phyloP scores from a whole-genome alignment of 2,888 invertebrate species.

The Trachelus troglodyta region DNA sequence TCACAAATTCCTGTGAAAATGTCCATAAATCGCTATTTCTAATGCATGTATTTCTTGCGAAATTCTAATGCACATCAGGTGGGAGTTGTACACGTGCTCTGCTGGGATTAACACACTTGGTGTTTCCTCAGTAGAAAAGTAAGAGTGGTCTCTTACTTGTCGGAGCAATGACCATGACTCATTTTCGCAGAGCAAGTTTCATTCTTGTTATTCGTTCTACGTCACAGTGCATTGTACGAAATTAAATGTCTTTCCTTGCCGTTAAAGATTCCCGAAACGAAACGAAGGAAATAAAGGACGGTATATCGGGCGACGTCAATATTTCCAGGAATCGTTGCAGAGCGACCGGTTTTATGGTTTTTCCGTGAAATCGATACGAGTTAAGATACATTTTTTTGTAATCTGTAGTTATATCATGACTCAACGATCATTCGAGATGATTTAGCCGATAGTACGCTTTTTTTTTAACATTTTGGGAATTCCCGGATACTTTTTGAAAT shows the following conservation, averaged over 20 bases:
- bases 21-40: not conserved
- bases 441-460: not conserved
- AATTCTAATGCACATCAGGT: not conserved
- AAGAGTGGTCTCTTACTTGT: conserved; percentile 25
- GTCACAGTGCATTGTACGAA: not conserved
- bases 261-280: not conserved
- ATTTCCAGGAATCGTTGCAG: not conserved
- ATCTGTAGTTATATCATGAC: not conserved
- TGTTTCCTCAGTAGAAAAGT: conserved; percentile 26
- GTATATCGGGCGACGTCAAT: not conserved
- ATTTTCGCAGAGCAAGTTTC: conserved; percentile 37
- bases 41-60: not conserved
- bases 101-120: conserved; percentile 2
- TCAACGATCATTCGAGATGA: not conserved
- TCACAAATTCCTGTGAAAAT: not conserved
- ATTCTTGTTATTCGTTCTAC: conserved; percentile 13
- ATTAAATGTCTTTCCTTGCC: not conserved
- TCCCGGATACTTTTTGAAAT: not conserved
- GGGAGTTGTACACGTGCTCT: not conserved
- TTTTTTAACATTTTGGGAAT: not conserved
- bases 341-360: not conserved
- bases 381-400: not conserved
- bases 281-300: not conserved
- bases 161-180: conserved; percentile 38
- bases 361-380: not conserved